A percentile compares a stretch with the other conserved stretches of the same genome.
phyloP scores from a whole-genome alignment of 2,797 vertebrate species.

The Notamacropus eugenii region DNA sequence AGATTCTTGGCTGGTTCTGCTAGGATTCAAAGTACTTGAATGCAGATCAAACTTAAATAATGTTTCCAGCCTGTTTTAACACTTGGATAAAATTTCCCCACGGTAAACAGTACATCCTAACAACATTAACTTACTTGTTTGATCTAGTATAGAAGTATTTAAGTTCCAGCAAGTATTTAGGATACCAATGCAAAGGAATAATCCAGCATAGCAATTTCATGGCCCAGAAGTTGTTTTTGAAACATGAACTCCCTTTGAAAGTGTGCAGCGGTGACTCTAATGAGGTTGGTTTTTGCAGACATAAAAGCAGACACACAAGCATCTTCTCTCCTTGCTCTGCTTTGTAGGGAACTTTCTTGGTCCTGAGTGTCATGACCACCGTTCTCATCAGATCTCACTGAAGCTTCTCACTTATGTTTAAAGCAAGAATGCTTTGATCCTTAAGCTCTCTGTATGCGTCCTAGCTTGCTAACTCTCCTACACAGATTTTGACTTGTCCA shows the following conservation, averaged over 20 bases:
- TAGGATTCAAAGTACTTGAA: not conserved
- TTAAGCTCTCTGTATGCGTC: slow-evolving; percentile 29
- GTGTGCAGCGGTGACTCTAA: not conserved
- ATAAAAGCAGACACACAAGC: not conserved
- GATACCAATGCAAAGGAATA: not conserved
- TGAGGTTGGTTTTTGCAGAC: not conserved
- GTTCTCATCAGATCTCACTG: not conserved
- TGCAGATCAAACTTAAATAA: slow-evolving; percentile 18
- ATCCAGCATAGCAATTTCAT: not conserved
- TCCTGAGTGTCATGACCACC: not conserved
- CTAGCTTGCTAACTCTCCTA: slow-evolving; percentile 46
- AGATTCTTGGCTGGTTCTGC: not conserved
- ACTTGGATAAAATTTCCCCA: fast-evolving
- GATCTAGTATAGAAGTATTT: not conserved
- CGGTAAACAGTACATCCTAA: too few relatives aligned
- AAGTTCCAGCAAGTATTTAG: not conserved
- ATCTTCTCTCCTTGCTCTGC: not conserved
- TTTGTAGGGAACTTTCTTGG: not conserved
- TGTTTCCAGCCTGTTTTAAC: slow-evolving; percentile 26
- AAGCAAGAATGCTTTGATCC: not conserved
- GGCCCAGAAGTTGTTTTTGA: not conserved
- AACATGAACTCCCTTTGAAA: not conserved
- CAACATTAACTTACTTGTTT: not conserved
- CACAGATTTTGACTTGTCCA: slow-evolving; percentile 39
- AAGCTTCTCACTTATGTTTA: not conserved